These are phyloP conservation scores for Mizuhopecten yessoensis DNA, from an alignment of 1,140 invertebrate genomes.

Conservation along the genomic window DNA sequence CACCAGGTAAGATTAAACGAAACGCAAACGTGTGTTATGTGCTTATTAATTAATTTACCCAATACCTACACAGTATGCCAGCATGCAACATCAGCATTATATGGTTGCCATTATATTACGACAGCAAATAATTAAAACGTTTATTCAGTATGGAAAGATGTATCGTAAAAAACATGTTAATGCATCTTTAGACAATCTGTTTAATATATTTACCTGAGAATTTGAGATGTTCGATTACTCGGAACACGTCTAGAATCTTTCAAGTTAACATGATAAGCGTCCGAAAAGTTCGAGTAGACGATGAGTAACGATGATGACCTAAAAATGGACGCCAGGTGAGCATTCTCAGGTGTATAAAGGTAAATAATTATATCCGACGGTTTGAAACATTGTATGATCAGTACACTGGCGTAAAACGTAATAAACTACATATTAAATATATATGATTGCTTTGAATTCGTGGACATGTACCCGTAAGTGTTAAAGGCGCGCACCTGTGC, in stretches of 20 bases:
- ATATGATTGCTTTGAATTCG: not conserved
- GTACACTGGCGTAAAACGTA: not conserved
- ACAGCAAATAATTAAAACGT: too few relatives aligned
- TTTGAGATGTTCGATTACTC: not conserved
- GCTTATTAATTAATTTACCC: not conserved
- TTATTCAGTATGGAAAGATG: not conserved
- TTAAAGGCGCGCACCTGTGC: conserved; percentile 16
- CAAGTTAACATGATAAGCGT: not conserved
- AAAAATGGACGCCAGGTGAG: conserved; percentile 1
- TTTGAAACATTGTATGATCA: not conserved
- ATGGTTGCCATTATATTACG: not conserved
- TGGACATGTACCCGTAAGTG: not conserved
- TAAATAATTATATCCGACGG: not conserved
- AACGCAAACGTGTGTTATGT: not conserved
- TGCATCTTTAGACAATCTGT: not conserved
- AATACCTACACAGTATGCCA: not conserved
- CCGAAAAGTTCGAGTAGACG: not conserved
- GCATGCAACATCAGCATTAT: not conserved
- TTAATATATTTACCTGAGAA: not conserved
- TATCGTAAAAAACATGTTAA: not conserved
- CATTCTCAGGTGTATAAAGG: not conserved
- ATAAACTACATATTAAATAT: not conserved
- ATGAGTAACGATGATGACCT: conserved; percentile 38
- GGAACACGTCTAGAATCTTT: not conserved
- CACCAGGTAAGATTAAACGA: not conserved